Evolutionary conservation across 1,140 invertebrate genomes (phyloP).

Genomic region (Apis cerana): DNA sequence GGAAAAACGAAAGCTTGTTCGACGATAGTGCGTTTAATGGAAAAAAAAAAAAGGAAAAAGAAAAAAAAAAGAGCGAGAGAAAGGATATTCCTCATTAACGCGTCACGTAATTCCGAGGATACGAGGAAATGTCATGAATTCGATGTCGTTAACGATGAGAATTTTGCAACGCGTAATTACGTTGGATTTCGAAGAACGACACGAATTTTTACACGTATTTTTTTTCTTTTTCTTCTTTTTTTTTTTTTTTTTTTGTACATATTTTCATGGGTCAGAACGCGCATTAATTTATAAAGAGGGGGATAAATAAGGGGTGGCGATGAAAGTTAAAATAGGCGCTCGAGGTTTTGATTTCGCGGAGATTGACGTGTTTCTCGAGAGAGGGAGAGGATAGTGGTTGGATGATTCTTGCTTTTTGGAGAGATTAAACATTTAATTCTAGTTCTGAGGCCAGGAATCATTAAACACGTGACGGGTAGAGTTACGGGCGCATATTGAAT

Average conservation of each 20-base stretch:
- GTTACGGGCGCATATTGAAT: neutral
- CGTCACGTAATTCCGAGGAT: neutral
- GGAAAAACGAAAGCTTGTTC: neutral
- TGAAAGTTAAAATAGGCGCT: neutral
- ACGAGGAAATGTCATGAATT: neutral
- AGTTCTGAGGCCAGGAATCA: neutral
- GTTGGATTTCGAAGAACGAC: neutral
- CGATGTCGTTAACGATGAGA: slow-evolving; percentile 11
- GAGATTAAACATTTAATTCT: neutral
- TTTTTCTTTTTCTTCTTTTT: too few species aligned
- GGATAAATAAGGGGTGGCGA: neutral
- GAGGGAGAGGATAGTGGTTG: too few species aligned
- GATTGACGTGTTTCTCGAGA: neutral
- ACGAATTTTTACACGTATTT: too few species aligned
- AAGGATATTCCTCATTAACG: slow-evolving; percentile 34
- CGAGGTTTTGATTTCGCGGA: neutral
- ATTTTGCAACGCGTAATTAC: slow-evolving; percentile 30
- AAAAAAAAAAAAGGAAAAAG: neutral
- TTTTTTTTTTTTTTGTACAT: neutral
- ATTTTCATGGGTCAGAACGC: neutral
- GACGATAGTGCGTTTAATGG: slow-evolving; percentile 14
- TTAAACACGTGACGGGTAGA: neutral
- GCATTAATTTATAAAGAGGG: slow-evolving; percentile 11
- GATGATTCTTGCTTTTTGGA: neutral
- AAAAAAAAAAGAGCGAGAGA: neutral